These are phyloP conservation scores for Rhinolophus sinicus DNA, from an alignment of 2,113 vertebrate genomes.

Conservation along the genomic window DNA sequence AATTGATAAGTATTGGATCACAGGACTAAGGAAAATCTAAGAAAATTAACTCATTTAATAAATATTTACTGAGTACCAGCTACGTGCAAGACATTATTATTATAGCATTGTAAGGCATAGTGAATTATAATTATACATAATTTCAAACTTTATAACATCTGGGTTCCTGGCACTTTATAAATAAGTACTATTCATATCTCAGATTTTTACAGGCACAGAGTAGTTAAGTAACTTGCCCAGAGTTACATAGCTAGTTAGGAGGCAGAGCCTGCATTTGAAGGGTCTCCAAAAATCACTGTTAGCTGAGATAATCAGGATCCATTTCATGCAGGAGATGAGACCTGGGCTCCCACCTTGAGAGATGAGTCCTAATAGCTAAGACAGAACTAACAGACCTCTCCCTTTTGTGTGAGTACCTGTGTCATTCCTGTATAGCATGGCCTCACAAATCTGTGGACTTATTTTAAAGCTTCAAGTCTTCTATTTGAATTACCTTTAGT, in stretches of 20 bases:
- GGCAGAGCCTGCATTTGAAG: background rate
- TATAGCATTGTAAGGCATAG: background rate
- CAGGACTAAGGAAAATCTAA: conserved; percentile 38
- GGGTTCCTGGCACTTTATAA: background rate
- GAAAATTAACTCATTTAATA: conserved; percentile 37
- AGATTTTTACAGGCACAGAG: background rate
- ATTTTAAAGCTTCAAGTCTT: background rate
- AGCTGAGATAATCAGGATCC: background rate
- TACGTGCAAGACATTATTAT: background rate
- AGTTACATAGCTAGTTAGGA: background rate
- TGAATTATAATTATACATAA: conserved; percentile 35
- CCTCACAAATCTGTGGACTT: background rate
- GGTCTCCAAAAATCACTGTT: conserved; percentile 12
- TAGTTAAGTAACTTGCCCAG: background rate
- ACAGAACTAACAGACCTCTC: background rate
- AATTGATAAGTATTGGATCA: background rate
- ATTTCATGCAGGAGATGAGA: background rate
- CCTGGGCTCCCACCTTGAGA: background rate
- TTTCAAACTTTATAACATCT: background rate
- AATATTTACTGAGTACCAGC: background rate
- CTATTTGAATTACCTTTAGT: background rate
- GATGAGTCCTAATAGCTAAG: background rate
- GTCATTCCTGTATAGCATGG: background rate
- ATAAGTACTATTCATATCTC: background rate
- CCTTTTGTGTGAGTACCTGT: background rate